Conservation (phyloP, 23 tunicate species). For the Ascidia mentula region DNA sequence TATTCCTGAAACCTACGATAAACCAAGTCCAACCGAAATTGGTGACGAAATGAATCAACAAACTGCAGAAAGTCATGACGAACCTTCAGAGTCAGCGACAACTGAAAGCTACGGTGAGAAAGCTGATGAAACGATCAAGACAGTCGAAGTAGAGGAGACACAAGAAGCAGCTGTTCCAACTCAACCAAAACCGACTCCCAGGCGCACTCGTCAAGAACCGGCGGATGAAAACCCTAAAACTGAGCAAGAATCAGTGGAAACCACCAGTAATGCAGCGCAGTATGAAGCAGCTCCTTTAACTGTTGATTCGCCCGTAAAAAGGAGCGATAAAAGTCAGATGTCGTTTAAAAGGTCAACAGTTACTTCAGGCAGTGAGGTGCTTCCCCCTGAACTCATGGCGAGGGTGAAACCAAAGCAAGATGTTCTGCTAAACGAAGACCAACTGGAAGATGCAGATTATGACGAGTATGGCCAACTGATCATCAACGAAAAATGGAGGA, state of each 20-base stretch:
- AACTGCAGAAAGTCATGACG: not conserved
- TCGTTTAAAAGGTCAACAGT: not conserved
- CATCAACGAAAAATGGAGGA: slow-evolving; percentile 20
- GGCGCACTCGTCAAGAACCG: not conserved
- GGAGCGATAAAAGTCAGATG: not conserved
- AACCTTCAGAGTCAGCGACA: not conserved
- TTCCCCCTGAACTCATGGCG: not conserved
- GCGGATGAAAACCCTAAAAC: not conserved
- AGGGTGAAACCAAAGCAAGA: not conserved
- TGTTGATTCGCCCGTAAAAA: not conserved
- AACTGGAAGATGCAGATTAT: not conserved
- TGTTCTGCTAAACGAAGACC: not conserved
- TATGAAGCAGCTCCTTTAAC: not conserved
- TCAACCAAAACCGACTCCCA: not conserved
- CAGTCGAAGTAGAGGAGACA: not conserved
- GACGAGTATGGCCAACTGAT: not conserved
- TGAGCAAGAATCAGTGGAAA: not conserved
- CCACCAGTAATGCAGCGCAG: not conserved
- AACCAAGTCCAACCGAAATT: too few species aligned
- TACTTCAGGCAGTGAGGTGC: not conserved
- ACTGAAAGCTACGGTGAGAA: not conserved
- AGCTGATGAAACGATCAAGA: not conserved
- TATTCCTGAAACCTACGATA: not conserved
- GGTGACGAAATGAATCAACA: not conserved
- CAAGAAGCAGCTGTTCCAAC: not conserved